Evolutionary conservation across 30 jellyfish, hydroid and myxozoan genomes (phyloP).

Genomic region (Aurelia sp.): DNA sequence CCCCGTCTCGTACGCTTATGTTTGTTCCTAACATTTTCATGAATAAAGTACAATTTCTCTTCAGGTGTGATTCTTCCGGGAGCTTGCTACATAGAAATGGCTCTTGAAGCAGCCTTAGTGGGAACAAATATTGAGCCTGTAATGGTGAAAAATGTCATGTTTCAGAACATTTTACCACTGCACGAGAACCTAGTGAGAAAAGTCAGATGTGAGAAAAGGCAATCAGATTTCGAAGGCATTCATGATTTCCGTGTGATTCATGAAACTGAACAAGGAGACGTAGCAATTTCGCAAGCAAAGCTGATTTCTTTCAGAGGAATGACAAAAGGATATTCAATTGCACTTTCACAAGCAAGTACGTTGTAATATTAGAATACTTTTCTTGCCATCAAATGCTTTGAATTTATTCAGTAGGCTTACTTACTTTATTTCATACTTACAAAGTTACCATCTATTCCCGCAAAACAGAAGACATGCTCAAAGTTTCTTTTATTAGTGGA

Average conservation of each 20-base stretch:
- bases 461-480: too few species aligned
- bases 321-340: conserved; percentile 7
- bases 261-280: conserved; percentile 48
- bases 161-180: conserved; percentile 47
- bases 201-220: conserved; percentile 4
- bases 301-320: conserved; percentile 3
- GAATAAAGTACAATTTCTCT: not conserved
- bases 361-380: not conserved
- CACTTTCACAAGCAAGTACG: conserved; percentile 64
- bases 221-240: not conserved
- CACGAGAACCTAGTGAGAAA: conserved; percentile 50
- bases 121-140: conserved; percentile 34
- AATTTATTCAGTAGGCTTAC: too few species aligned
- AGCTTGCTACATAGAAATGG: conserved; percentile 66
- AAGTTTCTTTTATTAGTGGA: too few species aligned
- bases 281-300: conserved; percentile 29
- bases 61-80: conserved; percentile 70
- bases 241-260: conserved; percentile 7
- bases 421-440: too few species aligned
- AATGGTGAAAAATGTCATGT: conserved; percentile 23
- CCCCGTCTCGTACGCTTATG: too few species aligned
- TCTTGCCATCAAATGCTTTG: not conserved
- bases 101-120: conserved; percentile 55
- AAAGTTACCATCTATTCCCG: too few species aligned
- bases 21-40: too few species aligned